Base-by-base conservation (phyloP, 2,888 invertebrate genomes). In the Monoplex corrugatus region DNA sequence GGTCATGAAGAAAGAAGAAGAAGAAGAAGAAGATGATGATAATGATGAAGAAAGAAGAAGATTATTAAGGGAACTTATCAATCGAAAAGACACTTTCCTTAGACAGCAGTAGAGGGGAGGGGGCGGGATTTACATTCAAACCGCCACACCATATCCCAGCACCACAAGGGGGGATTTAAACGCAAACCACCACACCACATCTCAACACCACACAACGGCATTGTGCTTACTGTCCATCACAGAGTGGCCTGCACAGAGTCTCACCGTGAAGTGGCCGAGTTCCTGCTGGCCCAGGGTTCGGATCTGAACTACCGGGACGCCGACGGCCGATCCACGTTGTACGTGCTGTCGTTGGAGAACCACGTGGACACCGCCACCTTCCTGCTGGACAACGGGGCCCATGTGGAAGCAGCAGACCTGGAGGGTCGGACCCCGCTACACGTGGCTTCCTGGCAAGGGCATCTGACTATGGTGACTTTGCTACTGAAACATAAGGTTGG, bases 281-380 rank as follows among this genome's bases (percentile, higher is more conserved):
- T 92, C 89, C 91, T 94, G 35, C 89, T 93, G 40, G 88, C 91
- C 43, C 90, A 91, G 35, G 94, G 94, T 87, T 98, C 98, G 10
- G 98, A 98, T 96, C 97, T 98, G 1, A 98, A 98, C 96, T 98
- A 98, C 75, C 97, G 98, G 94, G 99, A 99, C 96, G 98, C 98
- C 0, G 99, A 99, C 96, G 98, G 98, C 0, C 97, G 99, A 84
- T 98, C 98, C 94, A 98, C 98, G 0, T 97, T 99, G 44, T 99
- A 99, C 96, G 98, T 99, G 88, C 97, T 99, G 87, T 98, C 99
- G 5, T 93, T 96, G 57, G 96, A 96, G 91, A 95, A 95, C 87
- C 94, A 95, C 50, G 57, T 86, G n/a, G 93, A 94, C 45, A 94
- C 95, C 92, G 94, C 95, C 16, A 90, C 91, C 82, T 92, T 94